phyloP scores from a whole-genome alignment of 2,888 invertebrate genomes.

The Melipona beecheii region DNA sequence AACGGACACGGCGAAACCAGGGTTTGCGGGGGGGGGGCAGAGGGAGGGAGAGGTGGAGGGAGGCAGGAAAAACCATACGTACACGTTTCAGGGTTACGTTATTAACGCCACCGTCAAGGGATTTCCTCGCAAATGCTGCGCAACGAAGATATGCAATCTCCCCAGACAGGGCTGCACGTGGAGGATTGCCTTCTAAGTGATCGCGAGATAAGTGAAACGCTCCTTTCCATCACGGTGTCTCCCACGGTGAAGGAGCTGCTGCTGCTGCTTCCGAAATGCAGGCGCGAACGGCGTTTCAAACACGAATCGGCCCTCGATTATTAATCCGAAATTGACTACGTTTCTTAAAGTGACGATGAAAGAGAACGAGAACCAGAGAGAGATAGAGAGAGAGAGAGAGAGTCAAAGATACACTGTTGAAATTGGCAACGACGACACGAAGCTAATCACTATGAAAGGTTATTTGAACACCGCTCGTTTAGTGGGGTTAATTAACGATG shows the following conservation, averaged over 20 bases:
- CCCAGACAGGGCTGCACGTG: constrained; percentile 51
- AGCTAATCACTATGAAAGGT: constrained; percentile 45
- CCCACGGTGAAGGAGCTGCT: constrained; percentile 10
- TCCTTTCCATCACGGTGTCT: constrained; percentile 61
- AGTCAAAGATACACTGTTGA: constrained; percentile 2
- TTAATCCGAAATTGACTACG: background rate
- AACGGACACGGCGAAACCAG: background rate
- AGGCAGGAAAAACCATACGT: constrained; percentile 67
- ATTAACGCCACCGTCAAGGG: constrained; percentile 71
- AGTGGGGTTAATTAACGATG: constrained; percentile 71
- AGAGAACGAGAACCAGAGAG: too few species aligned
- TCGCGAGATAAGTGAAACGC: constrained; percentile 73
- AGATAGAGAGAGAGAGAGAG: background rate
- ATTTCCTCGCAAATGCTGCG: constrained; percentile 69
- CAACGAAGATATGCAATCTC: constrained; percentile 71
- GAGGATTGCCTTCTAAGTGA: constrained; percentile 73
- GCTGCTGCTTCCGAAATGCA: constrained; percentile 10
- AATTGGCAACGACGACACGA: constrained; percentile 6
- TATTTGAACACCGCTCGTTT: constrained; percentile 51
- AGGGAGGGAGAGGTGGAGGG: too few species aligned
- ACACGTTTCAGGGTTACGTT: constrained; percentile 67
- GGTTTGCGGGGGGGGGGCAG: background rate
- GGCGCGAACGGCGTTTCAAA: background rate
- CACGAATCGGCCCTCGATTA: background rate
- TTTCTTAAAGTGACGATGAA: background rate